Base-by-base conservation (phyloP, 2,888 invertebrate species). In the Drosophila mettleri region DNA sequence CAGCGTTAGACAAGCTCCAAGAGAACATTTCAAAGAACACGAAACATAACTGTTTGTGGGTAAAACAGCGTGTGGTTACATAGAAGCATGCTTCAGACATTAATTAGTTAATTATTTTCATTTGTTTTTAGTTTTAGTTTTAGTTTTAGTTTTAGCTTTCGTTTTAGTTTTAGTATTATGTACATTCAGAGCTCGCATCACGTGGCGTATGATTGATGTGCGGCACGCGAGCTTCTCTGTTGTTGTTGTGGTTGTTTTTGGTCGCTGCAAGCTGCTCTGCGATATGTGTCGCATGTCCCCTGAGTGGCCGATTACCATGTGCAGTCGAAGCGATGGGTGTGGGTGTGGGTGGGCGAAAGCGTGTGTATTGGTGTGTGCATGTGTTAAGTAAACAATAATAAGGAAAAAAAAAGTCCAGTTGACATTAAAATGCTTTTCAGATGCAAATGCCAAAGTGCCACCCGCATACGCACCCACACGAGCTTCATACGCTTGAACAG, bases 231-330 rank as follows among this genome's bases (percentile, higher is more conserved):
- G 12, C 2, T 27, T 27, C 8, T 8, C 4, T 22, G 18, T 45
- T 58, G 38, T 18, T 18, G 38, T 16, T 3, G 38, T 20, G 20
- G 39, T 16, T 45, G 43, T 45, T 45, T 24, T 45, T 16, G 43
- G 27, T 27, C 43, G 72, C 70, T 60, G 63, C 62, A 36, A 31
- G 62, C 51, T 67, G 55, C 54, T 33, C 18, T 48, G 14, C 3
- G n/a, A 7, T 9, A 14, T 20, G 31, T 20, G 14, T 20, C 53
- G 29, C 20, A 52, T 61, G 45, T 68, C 54, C 68, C 68, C 78
- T 76, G 33, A 60, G 74, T 39, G 24, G 78, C 86, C 84, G 84
- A 84, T 87, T 87, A 88, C 88, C 74, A 78, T 55, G 68, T 48
- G 57, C 39, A 33, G 48, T 6, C 34, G 53, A 49, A 57, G 9